These are phyloP conservation scores for Vanessa atalanta DNA, from an alignment of 1,140 invertebrate genomes.

Conservation along the genomic window DNA sequence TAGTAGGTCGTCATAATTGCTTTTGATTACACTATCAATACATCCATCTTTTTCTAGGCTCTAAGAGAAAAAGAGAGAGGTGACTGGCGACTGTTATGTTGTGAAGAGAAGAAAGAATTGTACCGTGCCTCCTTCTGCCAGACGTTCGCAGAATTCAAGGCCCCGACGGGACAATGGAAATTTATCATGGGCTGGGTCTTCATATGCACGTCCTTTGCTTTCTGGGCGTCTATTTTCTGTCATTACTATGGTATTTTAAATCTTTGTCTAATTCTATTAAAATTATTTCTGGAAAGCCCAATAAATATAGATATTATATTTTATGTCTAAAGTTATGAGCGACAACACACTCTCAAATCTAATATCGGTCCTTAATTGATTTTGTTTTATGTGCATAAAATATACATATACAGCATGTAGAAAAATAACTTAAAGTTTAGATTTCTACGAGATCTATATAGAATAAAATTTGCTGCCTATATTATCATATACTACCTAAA, in stretches of 20 bases:
- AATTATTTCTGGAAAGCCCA: too few relatives aligned
- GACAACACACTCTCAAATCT: too few relatives aligned
- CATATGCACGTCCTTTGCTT: slow-evolving; percentile 79
- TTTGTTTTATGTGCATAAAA: too few relatives aligned
- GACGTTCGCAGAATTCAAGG: slow-evolving; percentile 94
- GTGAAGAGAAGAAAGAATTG: slow-evolving; percentile 95
- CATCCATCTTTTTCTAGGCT: slow-evolving; percentile 71
- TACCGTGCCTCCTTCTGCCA: slow-evolving; percentile 96
- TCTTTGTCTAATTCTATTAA: background rate
- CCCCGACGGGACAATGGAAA: slow-evolving; percentile 96
- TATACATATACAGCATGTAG: too few relatives aligned
- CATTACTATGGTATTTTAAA: slow-evolving; percentile 84
- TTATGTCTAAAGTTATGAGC: too few relatives aligned
- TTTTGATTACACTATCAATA: background rate
- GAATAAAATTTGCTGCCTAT: too few relatives aligned
- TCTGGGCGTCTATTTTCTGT: slow-evolving; percentile 86
- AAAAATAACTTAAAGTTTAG: too few relatives aligned
- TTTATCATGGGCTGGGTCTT: slow-evolving; percentile 82
- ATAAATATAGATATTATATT: too few relatives aligned
- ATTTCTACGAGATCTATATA: too few relatives aligned
- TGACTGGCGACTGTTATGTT: slow-evolving; percentile 94
- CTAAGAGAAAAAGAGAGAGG: slow-evolving; percentile 96
- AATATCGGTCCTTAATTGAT: too few relatives aligned
- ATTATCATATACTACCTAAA: too few relatives aligned
- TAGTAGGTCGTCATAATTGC: too few relatives aligned